Base-by-base conservation (phyloP, 2,888 invertebrate genomes). In the Drosophila falleni region DNA sequence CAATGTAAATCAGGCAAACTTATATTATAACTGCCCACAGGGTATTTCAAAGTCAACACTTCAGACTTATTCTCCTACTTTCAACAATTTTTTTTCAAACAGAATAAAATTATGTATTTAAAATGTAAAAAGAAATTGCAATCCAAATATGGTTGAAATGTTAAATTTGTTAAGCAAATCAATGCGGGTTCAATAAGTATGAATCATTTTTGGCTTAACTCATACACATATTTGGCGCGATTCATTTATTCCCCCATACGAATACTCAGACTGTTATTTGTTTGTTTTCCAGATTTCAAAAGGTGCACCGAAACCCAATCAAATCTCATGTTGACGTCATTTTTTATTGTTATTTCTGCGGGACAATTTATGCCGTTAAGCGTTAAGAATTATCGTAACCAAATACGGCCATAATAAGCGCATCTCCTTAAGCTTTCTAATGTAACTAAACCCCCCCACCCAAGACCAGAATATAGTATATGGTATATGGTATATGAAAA, bases 361-460 rank as follows among this genome's bases (percentile, higher is more conserved):
- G 54, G 63, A 60, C 58, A 63, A 72, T 66, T 49, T 67, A 56
- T 78, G 62, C 80, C 80, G 76, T 75, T 76, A 70, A 62, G 63
- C 75, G 75, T 69, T 35, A 46, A 69, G 64, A 64, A 61, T 60
- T 65, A 37, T 64, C 33, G 47, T 39, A 59, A 33, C 87, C 82
- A 89, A 87, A 89, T 89, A 89, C 50, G 87, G 89, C 87, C 65
- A 46, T 63, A 77, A 77, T 59, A 81, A 78, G 67, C 74, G 70
- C 79, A 78, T 76, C 87, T 89, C 47, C 26, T 58, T 47, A 10
- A 26, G 89, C 89, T 87, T 89, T 83, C 89, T 68, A 76, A 53
- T 13, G 23, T 5, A 13, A 29, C 61, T 56, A 54, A 58, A 53
- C 5, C 31, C 11, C 29, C 31, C 42, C 44, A 41, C 59, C 55